Evolutionary conservation across 2,888 invertebrate species (phyloP).

Genomic region (Limnephilus auricula): DNA sequence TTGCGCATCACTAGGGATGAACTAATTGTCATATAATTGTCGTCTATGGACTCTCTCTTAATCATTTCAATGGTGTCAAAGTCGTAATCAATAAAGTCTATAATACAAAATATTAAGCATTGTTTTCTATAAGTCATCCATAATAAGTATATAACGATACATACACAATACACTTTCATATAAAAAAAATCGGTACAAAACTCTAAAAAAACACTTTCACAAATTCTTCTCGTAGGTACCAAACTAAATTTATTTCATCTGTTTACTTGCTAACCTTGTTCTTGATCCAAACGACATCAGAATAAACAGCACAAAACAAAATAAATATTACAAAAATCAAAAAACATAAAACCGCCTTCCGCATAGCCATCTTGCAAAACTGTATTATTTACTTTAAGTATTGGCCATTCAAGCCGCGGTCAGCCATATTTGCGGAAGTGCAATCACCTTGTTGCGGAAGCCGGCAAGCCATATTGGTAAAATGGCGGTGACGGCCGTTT

Average conservation of each 20-base stretch:
- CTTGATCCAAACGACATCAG: not conserved
- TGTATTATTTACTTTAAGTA: not conserved
- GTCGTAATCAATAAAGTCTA: too few relatives aligned
- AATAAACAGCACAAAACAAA: not conserved
- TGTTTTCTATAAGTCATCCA: too few relatives aligned
- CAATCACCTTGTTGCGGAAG: not conserved
- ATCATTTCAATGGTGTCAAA: too few relatives aligned
- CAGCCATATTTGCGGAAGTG: slow-evolving; percentile 2
- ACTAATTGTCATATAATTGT: too few relatives aligned
- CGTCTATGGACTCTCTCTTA: too few relatives aligned
- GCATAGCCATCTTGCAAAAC: not conserved
- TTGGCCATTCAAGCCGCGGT: not conserved
- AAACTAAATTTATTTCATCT: not conserved
- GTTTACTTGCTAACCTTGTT: not conserved
- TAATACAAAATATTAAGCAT: too few relatives aligned
- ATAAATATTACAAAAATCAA: not conserved
- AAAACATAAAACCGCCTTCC: not conserved
- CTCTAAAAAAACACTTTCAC: not conserved
- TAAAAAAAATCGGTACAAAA: too few relatives aligned
- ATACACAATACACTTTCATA: too few relatives aligned
- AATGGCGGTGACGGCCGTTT: not conserved
- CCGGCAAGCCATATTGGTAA: not conserved
- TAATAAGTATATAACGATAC: too few relatives aligned
- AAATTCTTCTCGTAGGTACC: not conserved
- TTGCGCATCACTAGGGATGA: too few relatives aligned